Conservation (phyloP, 2,797 vertebrate genomes). For the Periparus ater region DNA sequence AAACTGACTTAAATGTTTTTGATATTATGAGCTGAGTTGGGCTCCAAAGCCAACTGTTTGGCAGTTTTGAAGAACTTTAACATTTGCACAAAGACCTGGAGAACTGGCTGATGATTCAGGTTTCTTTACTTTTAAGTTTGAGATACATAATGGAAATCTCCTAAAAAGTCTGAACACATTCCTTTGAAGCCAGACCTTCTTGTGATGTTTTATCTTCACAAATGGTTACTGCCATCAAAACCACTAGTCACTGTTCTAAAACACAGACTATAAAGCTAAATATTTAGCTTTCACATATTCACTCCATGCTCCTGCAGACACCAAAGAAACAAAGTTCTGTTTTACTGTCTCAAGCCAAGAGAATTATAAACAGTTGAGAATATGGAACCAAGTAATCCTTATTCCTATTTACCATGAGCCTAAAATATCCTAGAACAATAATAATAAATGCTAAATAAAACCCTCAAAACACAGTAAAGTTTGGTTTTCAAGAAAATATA, state of each 20-base stretch:
- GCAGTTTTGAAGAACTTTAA: not conserved
- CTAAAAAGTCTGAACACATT: not conserved
- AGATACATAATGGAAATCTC: not conserved
- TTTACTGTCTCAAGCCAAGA: not conserved
- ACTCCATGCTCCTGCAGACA: not conserved
- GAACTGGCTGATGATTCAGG: not conserved
- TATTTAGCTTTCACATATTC: not conserved
- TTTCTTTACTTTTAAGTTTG: not conserved
- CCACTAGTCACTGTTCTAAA: not conserved
- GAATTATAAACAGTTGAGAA: not conserved
- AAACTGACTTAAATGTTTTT: not conserved
- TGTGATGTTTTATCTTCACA: not conserved
- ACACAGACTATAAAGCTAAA: not conserved
- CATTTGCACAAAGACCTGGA: not conserved
- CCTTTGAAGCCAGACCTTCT: not conserved
- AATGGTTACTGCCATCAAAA: not conserved
- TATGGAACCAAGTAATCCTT: not conserved
- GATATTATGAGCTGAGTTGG: not conserved
- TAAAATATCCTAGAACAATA: not conserved
- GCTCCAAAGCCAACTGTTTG: not conserved
- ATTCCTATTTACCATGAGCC: not conserved
- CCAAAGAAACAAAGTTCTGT: not conserved
- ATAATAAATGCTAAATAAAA: not conserved
- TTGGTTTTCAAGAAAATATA: not conserved
- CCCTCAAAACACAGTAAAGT: rapidly evolving